Conservation (phyloP, 2,797 vertebrate species). For the Lepilemur septentrionalis region DNA sequence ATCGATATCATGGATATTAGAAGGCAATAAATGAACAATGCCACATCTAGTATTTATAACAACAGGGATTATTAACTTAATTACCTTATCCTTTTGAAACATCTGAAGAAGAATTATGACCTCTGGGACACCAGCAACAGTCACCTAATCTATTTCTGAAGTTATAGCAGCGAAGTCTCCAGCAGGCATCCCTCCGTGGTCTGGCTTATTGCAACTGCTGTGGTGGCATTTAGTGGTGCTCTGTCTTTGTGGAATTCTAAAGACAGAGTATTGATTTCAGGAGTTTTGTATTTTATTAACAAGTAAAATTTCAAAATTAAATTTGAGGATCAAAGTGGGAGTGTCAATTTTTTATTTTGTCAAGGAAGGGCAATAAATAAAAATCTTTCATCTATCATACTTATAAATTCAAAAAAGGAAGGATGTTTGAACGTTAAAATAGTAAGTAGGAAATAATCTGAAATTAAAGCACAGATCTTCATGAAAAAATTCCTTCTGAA, state of each 20-base stretch:
- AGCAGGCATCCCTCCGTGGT: not conserved
- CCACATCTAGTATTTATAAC: slow-evolving; percentile 74
- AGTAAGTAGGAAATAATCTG: not conserved
- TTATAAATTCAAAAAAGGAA: slow-evolving; percentile 24
- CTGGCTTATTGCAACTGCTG: not conserved
- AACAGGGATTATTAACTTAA: slow-evolving; percentile 78
- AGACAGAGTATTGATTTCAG: not conserved
- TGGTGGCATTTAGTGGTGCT: not conserved
- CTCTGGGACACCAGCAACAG: slow-evolving; percentile 54
- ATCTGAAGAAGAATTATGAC: slow-evolving; percentile 74
- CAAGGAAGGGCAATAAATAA: not conserved
- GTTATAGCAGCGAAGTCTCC: not conserved
- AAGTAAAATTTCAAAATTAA: slow-evolving; percentile 42
- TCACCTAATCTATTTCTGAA: slow-evolving; percentile 70
- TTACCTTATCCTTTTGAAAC: slow-evolving; percentile 77
- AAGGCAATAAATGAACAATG: slow-evolving; percentile 73
- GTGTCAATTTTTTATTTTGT: slow-evolving; percentile 1
- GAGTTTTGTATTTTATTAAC: not conserved
- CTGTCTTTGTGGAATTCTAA: not conserved
- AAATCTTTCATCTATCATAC: not conserved
- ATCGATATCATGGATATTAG: slow-evolving; percentile 74
- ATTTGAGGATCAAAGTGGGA: not conserved
- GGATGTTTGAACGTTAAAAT: not conserved
- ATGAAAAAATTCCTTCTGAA: not conserved
- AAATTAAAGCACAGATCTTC: not conserved